Conservation (phyloP, 1,140 invertebrate species). For the Drosophila mayri region DNA sequence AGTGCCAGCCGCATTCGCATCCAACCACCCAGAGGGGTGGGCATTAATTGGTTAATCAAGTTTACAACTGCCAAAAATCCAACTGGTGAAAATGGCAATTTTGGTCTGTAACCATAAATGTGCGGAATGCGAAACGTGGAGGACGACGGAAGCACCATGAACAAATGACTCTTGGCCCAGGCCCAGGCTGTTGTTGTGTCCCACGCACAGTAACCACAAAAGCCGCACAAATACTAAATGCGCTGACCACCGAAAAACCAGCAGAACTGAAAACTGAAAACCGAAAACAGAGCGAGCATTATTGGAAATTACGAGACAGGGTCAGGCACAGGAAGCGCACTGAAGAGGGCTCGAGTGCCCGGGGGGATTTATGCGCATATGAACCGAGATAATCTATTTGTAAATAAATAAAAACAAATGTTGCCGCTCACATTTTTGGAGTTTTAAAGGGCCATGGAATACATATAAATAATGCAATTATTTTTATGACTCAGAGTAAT, state of each 20-base stretch:
- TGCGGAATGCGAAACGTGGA: constrained; percentile 6
- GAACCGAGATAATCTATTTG: constrained; percentile 41
- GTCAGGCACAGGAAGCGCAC: constrained; percentile 4
- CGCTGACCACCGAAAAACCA: constrained; percentile 33
- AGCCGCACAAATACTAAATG: constrained; percentile 60
- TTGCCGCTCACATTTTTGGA: constrained; percentile 1
- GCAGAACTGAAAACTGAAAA: constrained; percentile 24
- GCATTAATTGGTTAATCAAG: constrained; percentile 52
- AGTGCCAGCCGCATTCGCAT: background rate
- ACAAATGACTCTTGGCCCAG: constrained; percentile 31
- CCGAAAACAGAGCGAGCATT: constrained; percentile 19
- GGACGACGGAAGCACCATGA: constrained; percentile 26
- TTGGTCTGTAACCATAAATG: constrained; percentile 34
- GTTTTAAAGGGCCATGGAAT: background rate
- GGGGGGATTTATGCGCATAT: constrained; percentile 21
- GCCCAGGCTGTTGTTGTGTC: constrained; percentile 15
- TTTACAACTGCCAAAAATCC: constrained; percentile 46
- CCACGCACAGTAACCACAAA: constrained; percentile 56
- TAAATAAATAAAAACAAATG: constrained; percentile 14
- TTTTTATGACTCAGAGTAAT: background rate
- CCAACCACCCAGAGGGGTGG: background rate
- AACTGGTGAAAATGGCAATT: constrained; percentile 46
- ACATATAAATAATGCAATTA: background rate
- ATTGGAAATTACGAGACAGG: constrained; percentile 47
- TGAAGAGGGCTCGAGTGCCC: background rate